Conservation (phyloP, 2,888 invertebrate species). For the Sthenelais limicola region DNA sequence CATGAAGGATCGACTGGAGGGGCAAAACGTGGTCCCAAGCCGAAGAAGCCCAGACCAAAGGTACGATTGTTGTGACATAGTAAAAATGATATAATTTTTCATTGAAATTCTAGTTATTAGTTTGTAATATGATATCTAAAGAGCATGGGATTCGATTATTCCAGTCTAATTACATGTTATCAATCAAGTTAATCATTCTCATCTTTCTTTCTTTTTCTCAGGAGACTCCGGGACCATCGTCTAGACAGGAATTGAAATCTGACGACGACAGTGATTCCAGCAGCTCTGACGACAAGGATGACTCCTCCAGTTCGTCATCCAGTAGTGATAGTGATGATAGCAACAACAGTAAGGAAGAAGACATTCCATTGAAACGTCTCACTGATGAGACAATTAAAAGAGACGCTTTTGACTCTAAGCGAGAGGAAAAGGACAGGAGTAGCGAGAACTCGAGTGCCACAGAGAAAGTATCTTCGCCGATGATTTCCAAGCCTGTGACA, state of each 20-base stretch:
- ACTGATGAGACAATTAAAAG: constrained; percentile 1
- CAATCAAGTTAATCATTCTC: too few relatives aligned
- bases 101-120: too few relatives aligned
- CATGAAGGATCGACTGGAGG: constrained; percentile 10
- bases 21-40: constrained; percentile 37
- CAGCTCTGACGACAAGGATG: constrained; percentile 29
- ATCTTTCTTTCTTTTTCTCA: too few relatives aligned
- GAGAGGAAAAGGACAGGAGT: not conserved
- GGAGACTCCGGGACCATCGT: not conserved
- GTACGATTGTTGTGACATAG: constrained; percentile 28
- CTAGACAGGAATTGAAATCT: not conserved
- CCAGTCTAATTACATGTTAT: too few relatives aligned
- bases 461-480: constrained; percentile 2
- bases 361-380: constrained; percentile 11
- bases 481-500: not conserved
- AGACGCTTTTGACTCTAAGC: not conserved
- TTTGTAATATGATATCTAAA: too few relatives aligned
- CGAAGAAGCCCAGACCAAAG: constrained; percentile 32
- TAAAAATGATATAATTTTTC: too few relatives aligned
- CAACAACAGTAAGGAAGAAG: constrained; percentile 26
- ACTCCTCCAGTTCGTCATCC: not conserved
- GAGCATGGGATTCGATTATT: too few relatives aligned
- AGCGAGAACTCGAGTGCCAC: not conserved
- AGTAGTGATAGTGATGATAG: constrained; percentile 30
- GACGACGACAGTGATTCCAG: constrained; percentile 25